Evolutionary conservation across 2,113 vertebrate species (phyloP).

Genomic region (Aphyosemion australe): DNA sequence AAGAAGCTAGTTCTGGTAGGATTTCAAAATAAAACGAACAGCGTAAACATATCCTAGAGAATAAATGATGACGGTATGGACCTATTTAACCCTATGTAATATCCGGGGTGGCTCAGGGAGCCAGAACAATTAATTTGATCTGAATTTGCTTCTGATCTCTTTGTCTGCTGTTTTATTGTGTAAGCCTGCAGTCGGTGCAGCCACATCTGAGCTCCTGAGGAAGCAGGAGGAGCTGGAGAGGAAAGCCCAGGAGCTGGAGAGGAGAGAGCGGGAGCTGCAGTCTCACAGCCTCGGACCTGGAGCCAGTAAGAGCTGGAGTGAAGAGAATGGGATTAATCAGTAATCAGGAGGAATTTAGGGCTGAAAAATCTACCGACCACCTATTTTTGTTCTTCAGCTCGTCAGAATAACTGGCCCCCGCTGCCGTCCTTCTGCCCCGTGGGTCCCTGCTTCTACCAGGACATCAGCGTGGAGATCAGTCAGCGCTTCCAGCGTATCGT

Average conservation of each 20-base stretch:
- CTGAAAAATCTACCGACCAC: not conserved
- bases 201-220: conserved; percentile 87
- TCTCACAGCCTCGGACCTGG: conserved; percentile 82
- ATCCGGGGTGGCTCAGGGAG: too few species aligned
- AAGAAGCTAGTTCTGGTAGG: too few species aligned
- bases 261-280: conserved; percentile 88
- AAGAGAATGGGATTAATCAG: too few species aligned
- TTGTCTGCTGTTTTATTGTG: conserved; percentile 8
- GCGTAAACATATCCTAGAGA: too few species aligned
- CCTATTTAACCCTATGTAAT: too few species aligned
- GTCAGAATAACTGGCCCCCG: conserved; percentile 95
- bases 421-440: conserved; percentile 91
- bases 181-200: conserved; percentile 76
- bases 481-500: conserved; percentile 92
- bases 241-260: conserved; percentile 91
- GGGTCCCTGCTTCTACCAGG: conserved; percentile 96
- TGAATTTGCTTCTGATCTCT: too few species aligned
- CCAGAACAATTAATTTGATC: too few species aligned
- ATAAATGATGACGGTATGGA: too few species aligned
- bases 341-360: not conserved
- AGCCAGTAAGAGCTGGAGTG: conserved; percentile 71
- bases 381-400: conserved; percentile 67
- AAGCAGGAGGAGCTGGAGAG: conserved; percentile 94
- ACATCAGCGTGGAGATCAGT: conserved; percentile 91
- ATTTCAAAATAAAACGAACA: too few species aligned